Evolutionary conservation across 2,888 invertebrate genomes (phyloP).

Genomic region (Hirtodrosophila duncani): DNA sequence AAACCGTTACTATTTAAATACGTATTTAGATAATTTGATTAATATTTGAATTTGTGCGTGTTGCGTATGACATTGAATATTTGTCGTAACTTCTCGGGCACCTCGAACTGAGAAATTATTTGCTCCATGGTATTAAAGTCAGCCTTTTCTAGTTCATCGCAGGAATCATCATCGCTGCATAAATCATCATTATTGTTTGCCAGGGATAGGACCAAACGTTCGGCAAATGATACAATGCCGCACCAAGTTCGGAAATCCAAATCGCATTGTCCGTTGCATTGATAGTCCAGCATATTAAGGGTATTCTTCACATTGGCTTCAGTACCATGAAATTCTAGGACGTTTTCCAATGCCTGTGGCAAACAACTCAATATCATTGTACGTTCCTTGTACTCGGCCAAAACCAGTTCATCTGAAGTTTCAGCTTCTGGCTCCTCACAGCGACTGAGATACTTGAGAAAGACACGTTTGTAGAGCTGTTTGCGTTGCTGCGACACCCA

Average conservation of each 20-base stretch:
- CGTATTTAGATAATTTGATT: slow-evolving; percentile 1
- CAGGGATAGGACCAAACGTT: slow-evolving; percentile 79
- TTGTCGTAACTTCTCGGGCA: slow-evolving; percentile 66
- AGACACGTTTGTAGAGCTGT: slow-evolving; percentile 81
- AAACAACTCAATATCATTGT: slow-evolving; percentile 66
- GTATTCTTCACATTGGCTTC: slow-evolving; percentile 71
- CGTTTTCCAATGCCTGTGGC: slow-evolving; percentile 78
- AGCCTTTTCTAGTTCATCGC: slow-evolving; percentile 85
- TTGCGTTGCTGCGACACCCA: slow-evolving; percentile 81
- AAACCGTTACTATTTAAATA: background rate
- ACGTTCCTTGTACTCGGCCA: slow-evolving; percentile 66
- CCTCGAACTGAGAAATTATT: slow-evolving; percentile 80
- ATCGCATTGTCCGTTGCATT: slow-evolving; percentile 78
- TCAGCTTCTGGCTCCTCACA: slow-evolving; percentile 64
- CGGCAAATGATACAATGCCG: slow-evolving; percentile 87
- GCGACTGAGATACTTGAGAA: slow-evolving; percentile 75
- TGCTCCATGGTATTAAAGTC: slow-evolving; percentile 84
- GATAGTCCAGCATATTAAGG: slow-evolving; percentile 59
- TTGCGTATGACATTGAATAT: slow-evolving; percentile 70
- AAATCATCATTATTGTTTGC: slow-evolving; percentile 65
- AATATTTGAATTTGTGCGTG: slow-evolving; percentile 61
- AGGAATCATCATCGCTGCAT: slow-evolving; percentile 81
- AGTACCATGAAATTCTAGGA: slow-evolving; percentile 77
- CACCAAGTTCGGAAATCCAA: slow-evolving; percentile 87
- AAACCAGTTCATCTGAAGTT: slow-evolving; percentile 44